Base-by-base conservation (phyloP, 2,113 vertebrate genomes). In the Solenodon paradoxus region DNA sequence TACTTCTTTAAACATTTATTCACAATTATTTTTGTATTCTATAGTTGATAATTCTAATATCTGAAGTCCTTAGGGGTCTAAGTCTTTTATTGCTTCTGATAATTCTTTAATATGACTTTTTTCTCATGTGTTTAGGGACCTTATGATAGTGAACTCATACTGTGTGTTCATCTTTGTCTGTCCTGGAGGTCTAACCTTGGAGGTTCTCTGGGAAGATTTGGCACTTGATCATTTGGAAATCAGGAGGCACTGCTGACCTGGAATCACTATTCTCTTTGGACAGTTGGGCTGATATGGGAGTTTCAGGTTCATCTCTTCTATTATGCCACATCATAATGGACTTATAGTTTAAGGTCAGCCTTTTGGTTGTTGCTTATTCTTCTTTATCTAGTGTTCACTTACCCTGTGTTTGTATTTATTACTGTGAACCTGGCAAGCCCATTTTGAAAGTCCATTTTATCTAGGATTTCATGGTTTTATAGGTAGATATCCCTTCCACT, bases 391-490 rank as follows among this genome's bases (percentile, higher is more conserved):
- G 40, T 66, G 61, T 92, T 86, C 38, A 53, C n/a, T 88, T 71
- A 42, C 49, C 89, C 77, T 93, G 45, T 90, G 51, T 94, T 92
- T 82, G 45, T 77, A 17, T 16, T 63, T 84, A 80, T 81, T 57
- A n/a, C 53, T 78, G 20, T 80, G 51, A 91, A 53, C 20, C 61
- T n/a, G 59, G 35, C 61, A 26, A 72, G 61, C 86, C 42, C 66
- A 32, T 92, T 78, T 51, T 72, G 38, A 66, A 81, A 85, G 40
- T 61, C 59, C 5, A 0, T 93, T 86, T 94, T 74, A 83, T 72
- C 42, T 93, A 47, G 13, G 55, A 87, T 77, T 82, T 90, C 51
- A 51, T 92, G 87, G 38, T 88, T 92, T 88, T 81, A 30, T 77
- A 75, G 53, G 17, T 64, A 16, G 32, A 47, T 55, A 64, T 61